Conservation (phyloP, 2,888 invertebrate genomes). For the Stomorhina lunata region DNA sequence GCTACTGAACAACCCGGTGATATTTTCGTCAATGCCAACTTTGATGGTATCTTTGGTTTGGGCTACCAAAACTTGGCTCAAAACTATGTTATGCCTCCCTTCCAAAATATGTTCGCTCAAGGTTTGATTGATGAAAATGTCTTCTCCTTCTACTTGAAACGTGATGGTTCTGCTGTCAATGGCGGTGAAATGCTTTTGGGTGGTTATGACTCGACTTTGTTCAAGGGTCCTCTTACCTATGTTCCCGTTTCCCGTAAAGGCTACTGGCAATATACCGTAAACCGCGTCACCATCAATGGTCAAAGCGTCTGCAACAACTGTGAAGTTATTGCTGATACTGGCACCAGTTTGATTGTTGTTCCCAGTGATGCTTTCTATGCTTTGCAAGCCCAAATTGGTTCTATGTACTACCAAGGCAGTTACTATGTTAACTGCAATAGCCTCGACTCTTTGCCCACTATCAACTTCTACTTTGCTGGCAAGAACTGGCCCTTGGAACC, state of each 20-base stretch:
- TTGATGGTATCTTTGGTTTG: conserved; percentile 98
- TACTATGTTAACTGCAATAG: conserved; percentile 86
- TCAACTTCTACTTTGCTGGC: conserved; percentile 88
- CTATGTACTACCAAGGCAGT: conserved; percentile 75
- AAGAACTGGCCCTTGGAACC: conserved; percentile 87
- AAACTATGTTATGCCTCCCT: conserved; percentile 92
- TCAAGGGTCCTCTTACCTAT: conserved; percentile 84
- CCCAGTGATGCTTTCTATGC: conserved; percentile 85
- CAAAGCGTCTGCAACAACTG: conserved; percentile 85
- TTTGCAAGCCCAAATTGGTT: conserved; percentile 40
- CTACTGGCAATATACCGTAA: conserved; percentile 98
- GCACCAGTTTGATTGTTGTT: conserved; percentile 96
- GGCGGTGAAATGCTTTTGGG: conserved; percentile 95
- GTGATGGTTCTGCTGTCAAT: conserved; percentile 82
- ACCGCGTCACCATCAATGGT: conserved; percentile 82
- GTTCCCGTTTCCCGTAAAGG: conserved; percentile 89
- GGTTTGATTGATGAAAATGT: conserved; percentile 85
- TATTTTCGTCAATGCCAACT: conserved; percentile 96
- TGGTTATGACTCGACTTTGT: conserved; percentile 93
- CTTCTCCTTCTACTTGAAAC: conserved; percentile 95
- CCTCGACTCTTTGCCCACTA: conserved; percentile 87
- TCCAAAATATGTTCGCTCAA: conserved; percentile 94
- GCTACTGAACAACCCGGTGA: conserved; percentile 94
- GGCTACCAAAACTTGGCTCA: conserved; percentile 92
- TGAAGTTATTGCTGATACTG: conserved; percentile 96